Evolutionary conservation across 2,113 vertebrate species (phyloP).

Genomic region (Synodontis membranacea): DNA sequence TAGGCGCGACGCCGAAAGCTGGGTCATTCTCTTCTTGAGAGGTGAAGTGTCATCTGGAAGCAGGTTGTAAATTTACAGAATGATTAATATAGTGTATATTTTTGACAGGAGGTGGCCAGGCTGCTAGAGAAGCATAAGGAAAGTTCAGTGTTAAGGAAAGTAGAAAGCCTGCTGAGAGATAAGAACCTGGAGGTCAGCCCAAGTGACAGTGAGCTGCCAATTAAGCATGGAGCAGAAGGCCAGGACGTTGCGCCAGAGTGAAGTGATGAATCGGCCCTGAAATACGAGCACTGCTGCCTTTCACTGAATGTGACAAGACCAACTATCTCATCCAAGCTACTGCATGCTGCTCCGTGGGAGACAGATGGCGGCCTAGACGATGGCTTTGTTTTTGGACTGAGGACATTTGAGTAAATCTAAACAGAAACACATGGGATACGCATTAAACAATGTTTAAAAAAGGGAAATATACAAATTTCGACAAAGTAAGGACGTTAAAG

Average conservation of each 20-base stretch:
- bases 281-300: slow-evolving; percentile 17
- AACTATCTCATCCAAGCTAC: slow-evolving; percentile 21
- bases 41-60: neutral
- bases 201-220: slow-evolving; percentile 46
- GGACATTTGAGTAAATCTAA: neutral
- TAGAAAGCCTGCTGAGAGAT: slow-evolving; percentile 67
- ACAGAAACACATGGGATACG: neutral
- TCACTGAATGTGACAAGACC: slow-evolving; percentile 19
- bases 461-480: neutral
- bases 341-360: neutral
- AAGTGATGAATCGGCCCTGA: slow-evolving; percentile 10
- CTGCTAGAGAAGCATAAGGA: slow-evolving; percentile 63
- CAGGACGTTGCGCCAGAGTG: slow-evolving; percentile 8
- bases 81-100: neutral
- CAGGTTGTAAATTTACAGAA: neutral
- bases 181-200: slow-evolving; percentile 46
- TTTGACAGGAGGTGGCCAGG: slow-evolving; percentile 59
- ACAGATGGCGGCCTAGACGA: neutral
- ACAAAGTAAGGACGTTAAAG: neutral
- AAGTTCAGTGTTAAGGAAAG: slow-evolving; percentile 51
- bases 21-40: neutral
- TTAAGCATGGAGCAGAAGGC: slow-evolving; percentile 31
- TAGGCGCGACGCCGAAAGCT: neutral
- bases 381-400: neutral
- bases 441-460: neutral